phyloP scores from a whole-genome alignment of 2,113 vertebrate species.

The Rhabdomys dilectus region DNA sequence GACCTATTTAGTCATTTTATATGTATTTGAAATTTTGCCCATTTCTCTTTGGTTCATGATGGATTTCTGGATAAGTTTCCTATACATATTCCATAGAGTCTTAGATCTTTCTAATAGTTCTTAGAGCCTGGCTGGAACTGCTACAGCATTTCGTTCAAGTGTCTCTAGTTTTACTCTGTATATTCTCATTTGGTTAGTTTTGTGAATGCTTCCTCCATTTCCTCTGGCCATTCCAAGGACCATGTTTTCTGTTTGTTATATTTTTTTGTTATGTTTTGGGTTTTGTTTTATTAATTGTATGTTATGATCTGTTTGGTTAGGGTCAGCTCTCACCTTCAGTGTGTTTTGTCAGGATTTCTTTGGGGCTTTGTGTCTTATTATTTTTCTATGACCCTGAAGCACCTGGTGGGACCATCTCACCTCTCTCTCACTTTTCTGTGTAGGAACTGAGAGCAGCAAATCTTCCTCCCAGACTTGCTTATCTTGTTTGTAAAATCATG shows the following conservation, averaged over 20 bases:
- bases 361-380: neutral
- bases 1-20: neutral
- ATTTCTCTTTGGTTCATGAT: too few relatives aligned
- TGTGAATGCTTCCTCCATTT: neutral
- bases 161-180: too few relatives aligned
- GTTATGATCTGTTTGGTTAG: fast-evolving
- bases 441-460: too few relatives aligned
- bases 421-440: neutral
- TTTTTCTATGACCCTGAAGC: neutral
- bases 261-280: too few relatives aligned
- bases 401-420: neutral
- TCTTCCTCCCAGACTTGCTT: neutral
- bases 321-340: neutral
- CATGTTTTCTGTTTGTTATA: neutral
- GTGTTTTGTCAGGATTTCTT: neutral
- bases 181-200: too few relatives aligned
- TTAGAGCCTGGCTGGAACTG: too few relatives aligned
- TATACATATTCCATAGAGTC: too few relatives aligned
- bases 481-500: neutral
- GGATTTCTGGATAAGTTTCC: too few relatives aligned
- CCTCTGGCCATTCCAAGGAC: neutral
- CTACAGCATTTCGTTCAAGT: too few relatives aligned
- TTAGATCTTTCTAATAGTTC: too few relatives aligned
- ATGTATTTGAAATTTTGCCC: too few relatives aligned
- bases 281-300: too few relatives aligned